A percentile compares a stretch with the other conserved stretches of the same genome.
These are phyloP conservation scores for Chrysocyon brachyurus DNA, from an alignment of 2,797 vertebrate species.

Conservation along the genomic window DNA sequence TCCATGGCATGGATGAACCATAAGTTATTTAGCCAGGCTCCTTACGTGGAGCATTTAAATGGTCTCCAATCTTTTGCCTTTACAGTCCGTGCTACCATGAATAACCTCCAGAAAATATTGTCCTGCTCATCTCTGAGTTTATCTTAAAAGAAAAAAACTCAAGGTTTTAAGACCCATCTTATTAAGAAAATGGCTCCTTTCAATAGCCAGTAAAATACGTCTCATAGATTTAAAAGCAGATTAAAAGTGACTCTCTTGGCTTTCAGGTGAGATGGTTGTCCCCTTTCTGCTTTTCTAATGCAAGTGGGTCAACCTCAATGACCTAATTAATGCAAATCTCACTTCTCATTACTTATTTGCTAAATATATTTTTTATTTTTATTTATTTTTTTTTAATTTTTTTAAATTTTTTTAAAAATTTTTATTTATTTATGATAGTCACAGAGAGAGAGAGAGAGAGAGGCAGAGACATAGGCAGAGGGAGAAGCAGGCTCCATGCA, in stretches of 20 bases:
- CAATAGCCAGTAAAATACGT: too few species aligned
- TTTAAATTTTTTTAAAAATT: too few species aligned
- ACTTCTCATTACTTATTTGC: not conserved
- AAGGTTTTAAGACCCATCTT: not conserved
- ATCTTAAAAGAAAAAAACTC: not conserved
- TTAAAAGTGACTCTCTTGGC: not conserved
- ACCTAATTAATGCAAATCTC: not conserved
- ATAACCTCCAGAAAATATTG: not conserved
- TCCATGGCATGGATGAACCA: not conserved
- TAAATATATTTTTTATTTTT: not conserved
- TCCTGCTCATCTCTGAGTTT: not conserved
- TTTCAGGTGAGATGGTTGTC: accelerated
- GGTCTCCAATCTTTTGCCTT: not conserved
- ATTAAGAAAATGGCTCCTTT: not conserved
- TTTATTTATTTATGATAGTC: too few species aligned
- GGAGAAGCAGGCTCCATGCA: too few species aligned
- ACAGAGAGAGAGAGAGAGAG: too few species aligned
- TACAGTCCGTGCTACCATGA: not conserved
- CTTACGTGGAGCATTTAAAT: not conserved
- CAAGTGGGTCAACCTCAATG: not conserved
- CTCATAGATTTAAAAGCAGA: too few species aligned
- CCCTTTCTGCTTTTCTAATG: not conserved
- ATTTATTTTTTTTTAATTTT: too few species aligned
- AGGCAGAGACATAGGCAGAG: too few species aligned
- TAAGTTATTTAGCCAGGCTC: not conserved